phyloP scores from a whole-genome alignment of 1,140 invertebrate species.

The Samia ricini region DNA sequence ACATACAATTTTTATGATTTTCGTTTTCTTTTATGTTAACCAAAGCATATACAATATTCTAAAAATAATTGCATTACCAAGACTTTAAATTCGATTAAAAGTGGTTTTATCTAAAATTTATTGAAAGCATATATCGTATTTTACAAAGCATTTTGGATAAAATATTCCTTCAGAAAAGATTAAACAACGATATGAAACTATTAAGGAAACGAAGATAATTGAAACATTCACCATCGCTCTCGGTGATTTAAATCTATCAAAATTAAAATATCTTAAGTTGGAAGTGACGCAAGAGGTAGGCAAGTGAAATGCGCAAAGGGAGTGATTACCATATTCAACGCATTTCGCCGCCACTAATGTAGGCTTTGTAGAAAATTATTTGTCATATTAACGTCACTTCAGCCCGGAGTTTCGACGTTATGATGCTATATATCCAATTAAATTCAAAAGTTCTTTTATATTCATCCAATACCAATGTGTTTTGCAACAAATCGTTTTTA shows the following conservation, averaged over 20 bases:
- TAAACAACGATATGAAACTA: background rate
- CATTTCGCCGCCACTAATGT: slow-evolving; percentile 52
- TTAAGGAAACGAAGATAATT: background rate
- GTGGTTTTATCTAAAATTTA: too few relatives aligned
- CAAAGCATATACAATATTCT: too few relatives aligned
- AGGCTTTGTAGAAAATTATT: slow-evolving; percentile 64
- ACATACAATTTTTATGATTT: too few relatives aligned
- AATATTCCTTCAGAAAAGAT: background rate
- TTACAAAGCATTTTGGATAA: too few relatives aligned
- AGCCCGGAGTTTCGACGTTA: slow-evolving; percentile 40
- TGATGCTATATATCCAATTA: slow-evolving; percentile 67
- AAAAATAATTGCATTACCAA: too few relatives aligned
- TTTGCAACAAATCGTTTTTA: background rate
- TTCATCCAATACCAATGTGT: slow-evolving; percentile 42
- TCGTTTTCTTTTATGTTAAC: too few relatives aligned
- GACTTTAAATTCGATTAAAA: too few relatives aligned
- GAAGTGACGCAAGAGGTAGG: slow-evolving; percentile 40
- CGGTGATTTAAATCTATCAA: background rate
- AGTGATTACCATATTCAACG: slow-evolving; percentile 68
- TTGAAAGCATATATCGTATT: too few relatives aligned
- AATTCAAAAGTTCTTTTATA: slow-evolving; percentile 38
- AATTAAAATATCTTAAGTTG: slow-evolving; percentile 51
- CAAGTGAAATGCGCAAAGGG: slow-evolving; percentile 40
- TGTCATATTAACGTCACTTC: slow-evolving; percentile 71
- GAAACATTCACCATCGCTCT: slow-evolving; percentile 13